These are phyloP conservation scores for Glossosoma conforme DNA, from an alignment of 1,140 invertebrate species.

Conservation along the genomic window DNA sequence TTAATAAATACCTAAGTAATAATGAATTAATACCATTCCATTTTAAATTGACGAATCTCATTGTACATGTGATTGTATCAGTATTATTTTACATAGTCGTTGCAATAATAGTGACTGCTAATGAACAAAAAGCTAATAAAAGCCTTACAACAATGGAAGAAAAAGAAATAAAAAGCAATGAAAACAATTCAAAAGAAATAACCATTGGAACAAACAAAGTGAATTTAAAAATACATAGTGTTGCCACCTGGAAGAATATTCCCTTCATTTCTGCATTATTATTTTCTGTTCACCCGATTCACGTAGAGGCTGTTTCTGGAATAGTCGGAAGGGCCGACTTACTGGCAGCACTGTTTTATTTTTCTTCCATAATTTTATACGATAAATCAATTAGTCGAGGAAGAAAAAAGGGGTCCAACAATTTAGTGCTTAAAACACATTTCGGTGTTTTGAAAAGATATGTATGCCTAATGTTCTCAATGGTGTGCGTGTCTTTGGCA, in stretches of 20 bases:
- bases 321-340: constrained; percentile 94
- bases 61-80: constrained; percentile 58
- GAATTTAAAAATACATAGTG: constrained; percentile 14
- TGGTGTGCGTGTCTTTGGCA: constrained; percentile 51
- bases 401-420: no score
- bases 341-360: constrained; percentile 72
- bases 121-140: not conserved
- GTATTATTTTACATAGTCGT: constrained; percentile 25
- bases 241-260: constrained; percentile 29
- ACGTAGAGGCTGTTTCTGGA: constrained; percentile 90
- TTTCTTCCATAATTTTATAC: constrained; percentile 65
- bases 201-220: not conserved
- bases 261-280: constrained; percentile 65
- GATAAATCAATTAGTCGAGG: constrained; percentile 40
- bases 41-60: constrained; percentile 70
- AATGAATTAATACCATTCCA: constrained; percentile 55
- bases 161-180: no score
- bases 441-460: not conserved
- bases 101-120: not conserved
- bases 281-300: constrained; percentile 92
- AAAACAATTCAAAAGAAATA: no score
- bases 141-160: not conserved
- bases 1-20: constrained; percentile 56
- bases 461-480: constrained; percentile 37
- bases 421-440: not conserved